Evolutionary conservation across 2,888 invertebrate species (phyloP), one percentile per base, ranked within the genome.

Genomic region (Sarcophaga subvicina): DNA sequence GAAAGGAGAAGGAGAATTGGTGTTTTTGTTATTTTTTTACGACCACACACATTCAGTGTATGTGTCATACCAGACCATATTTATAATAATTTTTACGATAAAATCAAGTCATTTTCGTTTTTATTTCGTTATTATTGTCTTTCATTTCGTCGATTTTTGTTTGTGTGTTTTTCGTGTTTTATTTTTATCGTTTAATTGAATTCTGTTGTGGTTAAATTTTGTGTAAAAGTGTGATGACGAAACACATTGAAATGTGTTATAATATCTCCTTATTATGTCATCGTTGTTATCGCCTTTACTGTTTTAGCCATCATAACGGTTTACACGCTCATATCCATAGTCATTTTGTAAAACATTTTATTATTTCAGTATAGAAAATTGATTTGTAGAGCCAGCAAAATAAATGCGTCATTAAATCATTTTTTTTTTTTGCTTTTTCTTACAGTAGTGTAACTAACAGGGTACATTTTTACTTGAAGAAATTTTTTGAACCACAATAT

Each of bases 131-230:
- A 37, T 37, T 37, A 37, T 37, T 37, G 37, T 37, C 37, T 37
- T 37, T 37, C 37, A 37, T 37, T 37, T 37, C 2, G 37, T 37
- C 8, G 37, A 37, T 37, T 37, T 37, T 37, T 37, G 8, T 37
- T 37, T 37, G 8, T 37, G 8, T 37, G 8, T 37, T 37, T 37
- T 37, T 37, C 37, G 37, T 2, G 4, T n/a, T 62, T 14, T 75
- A 17, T 22, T 64, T 69, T 37, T 27, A 75, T 76, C 47, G 17
- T 83, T 83, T 72, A 83, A 77, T 78, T 77, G 72, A 69, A 78
- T 78, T 78, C 49, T 10, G 10, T 10, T 59, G 59, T 54, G 20
- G 47, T 69, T 37, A 66, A 78, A 14, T 63, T 49, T 71, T n/a
- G 14, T 14, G 63, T 62, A 17, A 22, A 6, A 17, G 17, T 27